Evolutionary conservation across 1,140 invertebrate genomes (phyloP).

Genomic region (Drosophila nasuta): DNA sequence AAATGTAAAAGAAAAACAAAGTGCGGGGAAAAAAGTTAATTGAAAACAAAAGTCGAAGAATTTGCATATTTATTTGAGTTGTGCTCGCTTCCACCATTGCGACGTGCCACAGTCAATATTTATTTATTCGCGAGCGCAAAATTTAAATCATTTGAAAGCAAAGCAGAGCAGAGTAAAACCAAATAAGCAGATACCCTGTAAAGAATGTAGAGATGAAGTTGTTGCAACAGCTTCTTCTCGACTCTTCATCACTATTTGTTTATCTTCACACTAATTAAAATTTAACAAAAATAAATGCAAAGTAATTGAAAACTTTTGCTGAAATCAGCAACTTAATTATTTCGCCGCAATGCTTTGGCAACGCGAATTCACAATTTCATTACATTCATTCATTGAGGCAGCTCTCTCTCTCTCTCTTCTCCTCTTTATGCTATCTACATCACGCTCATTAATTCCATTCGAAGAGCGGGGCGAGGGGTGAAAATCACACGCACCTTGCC

Average conservation of each 20-base stretch:
- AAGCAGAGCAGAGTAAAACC: slow-evolving; percentile 19
- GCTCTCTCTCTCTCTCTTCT: background rate
- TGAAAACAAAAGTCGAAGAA: slow-evolving; percentile 80
- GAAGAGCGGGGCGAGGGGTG: slow-evolving; percentile 14
- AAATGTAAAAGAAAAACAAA: slow-evolving; percentile 28
- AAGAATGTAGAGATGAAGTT: no score
- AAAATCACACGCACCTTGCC: slow-evolving; percentile 29
- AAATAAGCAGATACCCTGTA: slow-evolving; percentile 10
- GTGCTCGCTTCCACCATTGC: slow-evolving; percentile 21
- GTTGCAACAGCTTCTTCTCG: no score
- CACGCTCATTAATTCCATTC: slow-evolving; percentile 74
- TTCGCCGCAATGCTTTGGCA: slow-evolving; percentile 16
- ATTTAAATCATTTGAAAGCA: slow-evolving; percentile 73
- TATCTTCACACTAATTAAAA: slow-evolving; percentile 70
- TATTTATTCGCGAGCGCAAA: slow-evolving; percentile 70
- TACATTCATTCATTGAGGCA: slow-evolving; percentile 45
- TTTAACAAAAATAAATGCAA: slow-evolving; percentile 79
- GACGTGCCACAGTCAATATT: slow-evolving; percentile 75
- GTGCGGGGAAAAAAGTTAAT: slow-evolving; percentile 70
- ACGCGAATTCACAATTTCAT: slow-evolving; percentile 63
- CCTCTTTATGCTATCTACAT: background rate
- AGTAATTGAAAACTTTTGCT: slow-evolving; percentile 80
- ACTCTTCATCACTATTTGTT: slow-evolving; percentile 17
- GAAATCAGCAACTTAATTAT: slow-evolving; percentile 64
- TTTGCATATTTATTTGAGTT: slow-evolving; percentile 77